phyloP scores from a whole-genome alignment of 2,113 vertebrate species.

The Athene noctua region DNA sequence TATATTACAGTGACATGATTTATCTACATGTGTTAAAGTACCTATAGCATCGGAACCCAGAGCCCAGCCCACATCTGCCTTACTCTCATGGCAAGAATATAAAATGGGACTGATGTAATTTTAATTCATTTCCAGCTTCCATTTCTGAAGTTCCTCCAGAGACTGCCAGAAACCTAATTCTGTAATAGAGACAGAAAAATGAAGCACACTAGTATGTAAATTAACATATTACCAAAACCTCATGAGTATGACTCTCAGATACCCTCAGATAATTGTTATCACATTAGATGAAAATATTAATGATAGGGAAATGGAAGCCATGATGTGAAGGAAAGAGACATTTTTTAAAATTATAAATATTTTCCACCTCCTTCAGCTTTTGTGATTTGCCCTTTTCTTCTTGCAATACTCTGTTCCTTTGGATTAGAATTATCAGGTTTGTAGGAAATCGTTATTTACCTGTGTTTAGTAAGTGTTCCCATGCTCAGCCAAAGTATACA shows the following conservation, averaged over 20 bases:
- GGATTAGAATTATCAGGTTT: neutral
- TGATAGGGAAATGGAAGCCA: neutral
- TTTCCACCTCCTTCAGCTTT: neutral
- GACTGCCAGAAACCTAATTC: neutral
- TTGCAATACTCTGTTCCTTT: neutral
- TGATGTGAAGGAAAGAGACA: neutral
- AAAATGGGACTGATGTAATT: neutral
- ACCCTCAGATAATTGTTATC: neutral
- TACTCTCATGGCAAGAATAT: neutral
- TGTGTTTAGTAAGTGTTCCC: neutral
- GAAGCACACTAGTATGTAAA: neutral
- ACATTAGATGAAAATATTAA: neutral
- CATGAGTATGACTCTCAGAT: neutral
- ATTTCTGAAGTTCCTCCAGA: neutral
- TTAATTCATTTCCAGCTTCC: neutral
- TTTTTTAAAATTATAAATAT: neutral
- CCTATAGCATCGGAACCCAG: neutral
- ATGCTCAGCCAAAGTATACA: neutral
- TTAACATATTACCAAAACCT: neutral
- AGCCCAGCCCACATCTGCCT: neutral
- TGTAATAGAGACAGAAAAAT: neutral
- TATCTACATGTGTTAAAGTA: neutral
- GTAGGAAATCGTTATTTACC: neutral
- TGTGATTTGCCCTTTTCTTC: neutral
- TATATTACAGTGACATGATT: neutral